Conservation (phyloP, 2,113 vertebrate genomes). For the Scomber japonicus region DNA sequence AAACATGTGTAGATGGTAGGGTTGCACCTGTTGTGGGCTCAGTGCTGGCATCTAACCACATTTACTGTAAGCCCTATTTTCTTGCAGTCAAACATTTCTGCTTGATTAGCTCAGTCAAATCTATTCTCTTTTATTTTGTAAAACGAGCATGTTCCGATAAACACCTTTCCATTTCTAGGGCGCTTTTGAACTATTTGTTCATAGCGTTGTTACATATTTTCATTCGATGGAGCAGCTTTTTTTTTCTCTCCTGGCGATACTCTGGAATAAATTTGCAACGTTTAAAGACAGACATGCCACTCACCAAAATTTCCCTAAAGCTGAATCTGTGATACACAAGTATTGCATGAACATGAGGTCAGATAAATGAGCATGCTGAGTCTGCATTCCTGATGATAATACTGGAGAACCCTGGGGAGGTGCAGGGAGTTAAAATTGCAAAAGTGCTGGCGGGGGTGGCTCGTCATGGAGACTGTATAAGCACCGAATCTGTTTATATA, state of each 20-base stretch:
- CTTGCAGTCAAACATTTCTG: not conserved
- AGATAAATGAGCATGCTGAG: conserved; percentile 34
- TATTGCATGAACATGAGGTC: conserved; percentile 25
- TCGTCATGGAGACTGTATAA: not conserved
- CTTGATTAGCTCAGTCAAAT: not conserved
- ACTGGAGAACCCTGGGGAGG: not conserved
- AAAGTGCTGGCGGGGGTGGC: not conserved
- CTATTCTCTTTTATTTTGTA: not conserved
- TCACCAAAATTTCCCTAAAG: not conserved
- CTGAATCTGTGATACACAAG: not conserved
- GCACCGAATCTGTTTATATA: not conserved
- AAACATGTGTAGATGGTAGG: no score
- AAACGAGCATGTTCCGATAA: not conserved
- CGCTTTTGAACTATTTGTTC: not conserved
- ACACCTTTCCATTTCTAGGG: not conserved
- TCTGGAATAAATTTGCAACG: not conserved
- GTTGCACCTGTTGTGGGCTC: no score
- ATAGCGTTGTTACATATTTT: not conserved
- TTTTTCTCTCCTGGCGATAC: no score
- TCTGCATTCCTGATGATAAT: conserved; percentile 40
- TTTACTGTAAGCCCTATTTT: not conserved
- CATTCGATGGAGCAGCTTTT: not conserved
- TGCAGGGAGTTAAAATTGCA: not conserved
- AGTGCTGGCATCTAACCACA: no score
- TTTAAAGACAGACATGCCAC: conserved; percentile 4